Evolutionary conservation across 2,888 invertebrate species (phyloP), one percentile per base, ranked within the genome.

Genomic region (Leptinotarsa juncta): DNA sequence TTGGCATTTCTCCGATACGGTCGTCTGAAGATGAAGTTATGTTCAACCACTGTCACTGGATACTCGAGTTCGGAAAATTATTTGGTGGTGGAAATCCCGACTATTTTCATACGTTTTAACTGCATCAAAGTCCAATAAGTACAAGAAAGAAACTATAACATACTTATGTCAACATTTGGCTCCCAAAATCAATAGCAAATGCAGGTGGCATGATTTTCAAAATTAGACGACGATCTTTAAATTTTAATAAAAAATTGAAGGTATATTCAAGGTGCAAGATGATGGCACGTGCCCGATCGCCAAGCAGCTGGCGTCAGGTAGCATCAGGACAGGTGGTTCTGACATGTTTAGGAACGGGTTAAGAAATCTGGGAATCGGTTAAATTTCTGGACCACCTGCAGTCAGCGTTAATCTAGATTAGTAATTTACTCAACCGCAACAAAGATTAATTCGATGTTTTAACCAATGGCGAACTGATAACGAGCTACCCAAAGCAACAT

Each of bases 221-320:
- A 42, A 42, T 42, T 42, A 10, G 42, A 10, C 10, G 42, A 42
- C 42, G 10, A 42, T 42, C 42, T 51, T 51, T 14, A n/a, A 51
- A 51, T 51, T 51, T 51, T 15, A 16, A 23, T 57, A 2, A 4
- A 16, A 57, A 20, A 14, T 20, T 15, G 23, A 57, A 57, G 4
- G 3, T 10, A 57, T 23, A 57, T 57, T 23, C 57, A 78, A 80
- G 78, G 79, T 77, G 79, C 74, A 75, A 72, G 62, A 72, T 67
- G 12, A 71, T 70, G 71, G 72, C 75, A 73, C 74, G 75, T 66
- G 68, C 75, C 48, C 57, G 23, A 71, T 65, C 23, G 65, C 49
- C 50, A 65, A 73, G 76, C 80, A 80, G 62, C 49, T 60, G 14
- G 42, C 15, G 20, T 14, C 12, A 10, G 18, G 57, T 57, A 14